Percentiles rank a stretch among this genome's conserved stretches.
Evolutionary conservation across 2,797 vertebrate genomes (phyloP).

Genomic region (Gobionotothen gibberifrons): DNA sequence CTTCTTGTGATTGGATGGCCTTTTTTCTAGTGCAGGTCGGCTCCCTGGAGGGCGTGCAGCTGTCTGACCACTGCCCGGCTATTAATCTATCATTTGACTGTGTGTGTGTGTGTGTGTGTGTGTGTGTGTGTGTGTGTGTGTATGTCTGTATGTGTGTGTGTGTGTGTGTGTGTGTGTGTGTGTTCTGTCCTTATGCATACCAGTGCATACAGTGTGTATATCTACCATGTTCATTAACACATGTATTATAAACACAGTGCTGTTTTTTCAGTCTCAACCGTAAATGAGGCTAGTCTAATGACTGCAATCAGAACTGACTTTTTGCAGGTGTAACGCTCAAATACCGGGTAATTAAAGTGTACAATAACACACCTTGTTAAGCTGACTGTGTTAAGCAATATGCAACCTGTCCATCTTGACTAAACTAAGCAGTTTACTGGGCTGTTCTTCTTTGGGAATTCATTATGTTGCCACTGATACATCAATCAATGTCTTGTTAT

Average conservation of each 20-base stretch:
- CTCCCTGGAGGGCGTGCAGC: constrained; percentile 57
- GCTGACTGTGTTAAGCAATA: neutral
- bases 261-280: neutral
- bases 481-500: constrained; percentile 2
- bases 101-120: neutral
- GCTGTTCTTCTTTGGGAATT: neutral
- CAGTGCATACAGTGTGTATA: neutral
- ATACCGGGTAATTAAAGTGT: neutral
- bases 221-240: neutral
- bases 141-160: constrained; percentile 5
- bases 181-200: neutral
- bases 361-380: neutral
- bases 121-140: neutral
- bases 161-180: no score
- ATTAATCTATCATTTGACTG: constrained; percentile 60
- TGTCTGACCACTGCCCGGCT: constrained; percentile 44
- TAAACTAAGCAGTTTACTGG: constrained; percentile 1
- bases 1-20: constrained; percentile 49
- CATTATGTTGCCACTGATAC: neutral
- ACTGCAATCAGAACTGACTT: neutral
- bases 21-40: constrained; percentile 37
- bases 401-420: neutral
- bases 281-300: neutral
- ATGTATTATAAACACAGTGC: neutral
- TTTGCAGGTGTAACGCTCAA: neutral